A percentile compares a stretch with the other conserved stretches of the same genome.
phyloP scores from a whole-genome alignment of 2,888 invertebrate species.

The Limnephilus marmoratus region DNA sequence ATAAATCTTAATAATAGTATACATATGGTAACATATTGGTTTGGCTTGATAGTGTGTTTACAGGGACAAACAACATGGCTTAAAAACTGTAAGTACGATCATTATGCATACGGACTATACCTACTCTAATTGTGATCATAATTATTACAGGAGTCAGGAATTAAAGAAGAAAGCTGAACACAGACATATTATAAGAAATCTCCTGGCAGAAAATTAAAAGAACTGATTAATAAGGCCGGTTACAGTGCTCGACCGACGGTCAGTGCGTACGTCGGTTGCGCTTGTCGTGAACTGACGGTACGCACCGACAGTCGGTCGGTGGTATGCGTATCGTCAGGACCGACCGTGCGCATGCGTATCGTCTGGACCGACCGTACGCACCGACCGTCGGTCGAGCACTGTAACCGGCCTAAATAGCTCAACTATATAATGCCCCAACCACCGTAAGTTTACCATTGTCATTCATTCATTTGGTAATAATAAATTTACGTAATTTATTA shows the following conservation, averaged over 20 bases:
- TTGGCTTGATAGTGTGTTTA: slow-evolving; percentile 60
- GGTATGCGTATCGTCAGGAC: too few species aligned
- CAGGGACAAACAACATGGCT: slow-evolving; percentile 48
- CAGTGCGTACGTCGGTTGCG: too few species aligned
- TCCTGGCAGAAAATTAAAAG: not conserved
- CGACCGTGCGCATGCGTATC: too few species aligned
- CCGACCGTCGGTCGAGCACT: too few species aligned
- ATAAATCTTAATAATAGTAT: slow-evolving; percentile 51
- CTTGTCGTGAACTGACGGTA: too few species aligned
- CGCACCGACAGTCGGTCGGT: too few species aligned
- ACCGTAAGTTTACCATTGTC: not conserved
- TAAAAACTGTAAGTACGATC: slow-evolving; percentile 47
- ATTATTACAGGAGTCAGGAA: not conserved
- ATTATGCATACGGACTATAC: not conserved
- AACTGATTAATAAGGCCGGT: not conserved
- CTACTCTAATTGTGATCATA: not conserved
- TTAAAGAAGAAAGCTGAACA: not conserved
- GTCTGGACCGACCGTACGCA: too few species aligned
- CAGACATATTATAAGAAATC: not conserved
- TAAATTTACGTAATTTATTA: not conserved
- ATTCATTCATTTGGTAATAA: not conserved
- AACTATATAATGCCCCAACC: too few species aligned
- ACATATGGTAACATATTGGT: slow-evolving; percentile 64
- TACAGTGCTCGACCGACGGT: too few species aligned
- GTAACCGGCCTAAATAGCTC: too few species aligned